Percentiles rank a stretch among this genome's conserved stretches.
phyloP scores from a whole-genome alignment of 2,797 vertebrate species.

The Ambastaia sidthimunki region DNA sequence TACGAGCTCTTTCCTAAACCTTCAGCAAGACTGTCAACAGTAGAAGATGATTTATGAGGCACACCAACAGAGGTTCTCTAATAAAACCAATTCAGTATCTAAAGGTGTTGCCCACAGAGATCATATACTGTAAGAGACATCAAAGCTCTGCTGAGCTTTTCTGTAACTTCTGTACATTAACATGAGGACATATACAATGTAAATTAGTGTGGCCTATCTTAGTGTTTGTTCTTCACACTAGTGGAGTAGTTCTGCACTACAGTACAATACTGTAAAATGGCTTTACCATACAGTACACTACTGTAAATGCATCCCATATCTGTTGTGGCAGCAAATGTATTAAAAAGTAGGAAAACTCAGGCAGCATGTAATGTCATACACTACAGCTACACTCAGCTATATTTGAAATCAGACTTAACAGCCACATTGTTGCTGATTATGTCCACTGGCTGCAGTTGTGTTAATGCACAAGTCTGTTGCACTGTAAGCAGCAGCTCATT shows the following conservation, averaged over 20 bases:
- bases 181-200: no score
- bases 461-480: not conserved
- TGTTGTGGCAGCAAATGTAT: not conserved
- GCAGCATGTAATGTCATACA: not conserved
- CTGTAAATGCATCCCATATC: no score
- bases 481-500: not conserved
- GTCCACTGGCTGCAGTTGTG: slow-evolving; percentile 7
- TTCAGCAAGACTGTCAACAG: slow-evolving; percentile 25
- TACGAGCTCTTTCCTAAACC: slow-evolving; percentile 10
- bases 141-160: not conserved
- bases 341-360: not conserved
- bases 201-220: no score
- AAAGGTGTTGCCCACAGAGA: slow-evolving; percentile 1
- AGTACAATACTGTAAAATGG: no score
- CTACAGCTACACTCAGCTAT: not conserved
- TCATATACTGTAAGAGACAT: not conserved
- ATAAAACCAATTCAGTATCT: not conserved
- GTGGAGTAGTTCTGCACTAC: no score
- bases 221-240: no score
- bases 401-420: not conserved
- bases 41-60: slow-evolving; percentile 29
- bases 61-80: not conserved
- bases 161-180: slow-evolving; percentile 5
- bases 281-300: no score
- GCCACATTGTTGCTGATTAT: not conserved